phyloP scores from a whole-genome alignment of 2,888 invertebrate species.

The Mallateleia sp. region DNA sequence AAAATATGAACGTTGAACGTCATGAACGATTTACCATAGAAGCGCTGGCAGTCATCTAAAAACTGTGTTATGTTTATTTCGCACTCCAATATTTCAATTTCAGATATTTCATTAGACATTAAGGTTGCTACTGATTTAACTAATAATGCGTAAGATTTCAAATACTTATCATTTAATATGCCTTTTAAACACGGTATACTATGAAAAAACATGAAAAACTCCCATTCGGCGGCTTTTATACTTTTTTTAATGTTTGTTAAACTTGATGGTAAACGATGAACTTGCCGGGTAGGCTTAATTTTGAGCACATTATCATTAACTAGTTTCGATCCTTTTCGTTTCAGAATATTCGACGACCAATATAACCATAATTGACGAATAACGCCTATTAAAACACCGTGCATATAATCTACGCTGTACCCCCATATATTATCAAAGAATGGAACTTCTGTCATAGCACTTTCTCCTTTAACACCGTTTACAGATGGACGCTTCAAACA shows the following conservation, averaged over 20 bases:
- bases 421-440: constrained; percentile 67
- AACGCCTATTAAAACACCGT: constrained; percentile 49
- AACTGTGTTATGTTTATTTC: constrained; percentile 9
- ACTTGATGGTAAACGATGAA: constrained; percentile 38
- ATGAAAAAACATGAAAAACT: constrained; percentile 52
- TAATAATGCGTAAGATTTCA: constrained; percentile 14
- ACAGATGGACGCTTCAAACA: neutral
- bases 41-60: constrained; percentile 15
- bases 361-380: constrained; percentile 37
- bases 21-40: constrained; percentile 25
- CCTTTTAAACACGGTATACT: constrained; percentile 61
- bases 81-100: constrained; percentile 39
- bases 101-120: constrained; percentile 20
- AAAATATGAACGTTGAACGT: constrained; percentile 32
- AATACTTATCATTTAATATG: constrained; percentile 13
- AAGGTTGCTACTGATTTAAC: constrained; percentile 30
- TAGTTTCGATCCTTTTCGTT: neutral
- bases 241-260: constrained; percentile 7
- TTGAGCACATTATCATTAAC: neutral
- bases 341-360: constrained; percentile 31
- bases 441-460: constrained; percentile 14
- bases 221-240: constrained; percentile 64
- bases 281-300: constrained; percentile 9
- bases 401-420: constrained; percentile 61
- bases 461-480: constrained; percentile 23